Percentiles rank a stretch among this genome's conserved stretches.
Evolutionary conservation across 2,888 invertebrate species (phyloP).

Genomic region (Tenthredo notha): DNA sequence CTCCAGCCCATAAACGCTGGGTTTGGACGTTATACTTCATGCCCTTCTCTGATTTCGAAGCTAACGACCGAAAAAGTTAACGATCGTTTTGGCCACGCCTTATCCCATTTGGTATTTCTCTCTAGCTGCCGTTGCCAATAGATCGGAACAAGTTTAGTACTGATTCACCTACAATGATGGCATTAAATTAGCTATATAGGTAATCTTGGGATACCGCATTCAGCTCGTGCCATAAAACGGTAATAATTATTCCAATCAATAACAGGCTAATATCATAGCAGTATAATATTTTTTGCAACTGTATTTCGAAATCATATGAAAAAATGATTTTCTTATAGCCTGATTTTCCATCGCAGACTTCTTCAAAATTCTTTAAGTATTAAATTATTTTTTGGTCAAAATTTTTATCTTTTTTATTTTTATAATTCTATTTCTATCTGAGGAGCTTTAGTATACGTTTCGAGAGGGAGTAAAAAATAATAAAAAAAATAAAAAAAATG

Average conservation of each 20-base stretch:
- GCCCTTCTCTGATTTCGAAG: conserved; percentile 30
- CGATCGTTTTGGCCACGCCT: conserved; percentile 39
- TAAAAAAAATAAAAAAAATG: conserved; percentile 4
- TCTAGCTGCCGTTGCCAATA: neutral
- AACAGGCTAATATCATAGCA: neutral
- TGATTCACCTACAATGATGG: conserved; percentile 1
- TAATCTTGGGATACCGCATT: neutral
- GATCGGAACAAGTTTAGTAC: conserved; percentile 16
- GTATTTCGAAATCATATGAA: neutral
- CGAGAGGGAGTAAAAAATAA: neutral
- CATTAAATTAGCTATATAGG: neutral
- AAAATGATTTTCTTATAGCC: neutral
- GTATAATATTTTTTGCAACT: too few relatives aligned
- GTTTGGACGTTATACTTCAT: conserved; percentile 12
- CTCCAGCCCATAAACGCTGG: conserved; percentile 15
- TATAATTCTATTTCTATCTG: neutral
- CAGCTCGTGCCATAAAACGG: neutral
- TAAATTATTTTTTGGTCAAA: neutral
- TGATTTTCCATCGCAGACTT: neutral
- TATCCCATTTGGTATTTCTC: conserved; percentile 23
- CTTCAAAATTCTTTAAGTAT: neutral
- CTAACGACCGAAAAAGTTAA: conserved; percentile 43
- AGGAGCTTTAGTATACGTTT: neutral
- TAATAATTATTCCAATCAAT: neutral
- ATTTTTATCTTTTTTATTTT: neutral